Percentiles rank a stretch among this genome's conserved stretches.
These are phyloP conservation scores for Platyscapa corneri DNA, from an alignment of 1,140 invertebrate genomes.

Conservation along the genomic window DNA sequence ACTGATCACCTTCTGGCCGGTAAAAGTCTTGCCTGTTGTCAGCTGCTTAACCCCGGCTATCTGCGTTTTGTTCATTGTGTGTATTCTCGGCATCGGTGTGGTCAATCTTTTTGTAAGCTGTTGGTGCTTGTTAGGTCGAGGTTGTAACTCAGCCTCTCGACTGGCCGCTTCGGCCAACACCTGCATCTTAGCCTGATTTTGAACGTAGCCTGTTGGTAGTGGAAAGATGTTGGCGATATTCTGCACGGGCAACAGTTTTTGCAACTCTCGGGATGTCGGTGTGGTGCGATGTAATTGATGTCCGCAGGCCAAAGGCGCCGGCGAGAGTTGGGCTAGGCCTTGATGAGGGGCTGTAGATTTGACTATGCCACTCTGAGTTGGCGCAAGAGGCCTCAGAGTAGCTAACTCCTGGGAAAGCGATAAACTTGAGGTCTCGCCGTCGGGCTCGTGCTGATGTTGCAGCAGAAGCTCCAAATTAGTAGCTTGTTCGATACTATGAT, in stretches of 20 bases:
- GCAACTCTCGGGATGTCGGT: not conserved
- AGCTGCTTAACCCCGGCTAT: conserved; percentile 57
- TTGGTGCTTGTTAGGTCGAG: conserved; percentile 54
- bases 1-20: conserved; percentile 51
- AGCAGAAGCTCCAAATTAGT: not conserved
- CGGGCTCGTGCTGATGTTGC: not conserved
- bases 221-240: conserved; percentile 36
- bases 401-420: conserved; percentile 27
- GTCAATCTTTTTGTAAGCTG: conserved; percentile 48
- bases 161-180: conserved; percentile 42
- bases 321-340: conserved; percentile 38
- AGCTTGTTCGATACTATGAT: not conserved
- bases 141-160: conserved; percentile 54
- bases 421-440: not conserved
- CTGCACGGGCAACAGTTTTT: conserved; percentile 8
- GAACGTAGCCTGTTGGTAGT: not conserved
- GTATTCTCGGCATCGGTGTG: conserved; percentile 57
- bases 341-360: not conserved
- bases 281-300: not conserved
- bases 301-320: not conserved
- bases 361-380: not conserved
- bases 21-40: conserved; percentile 40
- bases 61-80: conserved; percentile 61
- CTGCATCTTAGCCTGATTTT: conserved; percentile 44
- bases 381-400: conserved; percentile 6